A percentile compares a stretch with the other conserved stretches of the same genome.
Conservation (phyloP, 1,140 invertebrate genomes). For the Trinorchestia longiramus region DNA sequence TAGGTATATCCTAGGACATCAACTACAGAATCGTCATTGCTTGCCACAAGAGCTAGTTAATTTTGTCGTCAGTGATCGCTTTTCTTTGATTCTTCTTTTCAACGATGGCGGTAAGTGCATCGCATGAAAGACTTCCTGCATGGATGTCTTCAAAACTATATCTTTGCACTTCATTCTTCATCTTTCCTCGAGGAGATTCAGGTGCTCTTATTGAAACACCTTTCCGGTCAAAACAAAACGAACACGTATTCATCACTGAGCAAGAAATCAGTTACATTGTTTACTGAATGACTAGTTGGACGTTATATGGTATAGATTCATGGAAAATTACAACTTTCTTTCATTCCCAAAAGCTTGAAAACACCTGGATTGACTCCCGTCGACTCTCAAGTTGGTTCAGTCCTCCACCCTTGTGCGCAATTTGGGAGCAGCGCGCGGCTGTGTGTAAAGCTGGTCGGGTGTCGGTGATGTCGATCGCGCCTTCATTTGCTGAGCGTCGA, state of each 20-base stretch:
- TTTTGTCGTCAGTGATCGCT: too few species aligned
- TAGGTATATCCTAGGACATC: too few species aligned
- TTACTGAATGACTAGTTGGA: neutral
- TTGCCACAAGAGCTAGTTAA: too few species aligned
- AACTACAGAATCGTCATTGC: too few species aligned
- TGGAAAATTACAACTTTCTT: neutral
- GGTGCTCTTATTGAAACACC: neutral
- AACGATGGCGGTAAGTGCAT: neutral
- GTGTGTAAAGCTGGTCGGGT: neutral
- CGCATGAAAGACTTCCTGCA: neutral
- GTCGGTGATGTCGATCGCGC: neutral
- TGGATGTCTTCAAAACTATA: neutral
- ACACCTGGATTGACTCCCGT: neutral
- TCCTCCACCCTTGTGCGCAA: neutral
- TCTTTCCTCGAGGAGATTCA: neutral
- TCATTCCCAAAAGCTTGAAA: too few species aligned
- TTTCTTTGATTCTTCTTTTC: neutral
- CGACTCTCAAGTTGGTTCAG: neutral
- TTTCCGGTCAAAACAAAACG: neutral
- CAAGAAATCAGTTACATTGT: neutral
- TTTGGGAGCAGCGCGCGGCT: neutral
- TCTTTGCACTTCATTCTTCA: neutral
- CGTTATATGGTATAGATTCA: neutral
- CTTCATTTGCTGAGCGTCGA: neutral
- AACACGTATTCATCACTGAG: neutral